A percentile compares a stretch with the other conserved stretches of the same genome.
Conservation (phyloP, 1,140 invertebrate species). For the Papilio helenus region DNA sequence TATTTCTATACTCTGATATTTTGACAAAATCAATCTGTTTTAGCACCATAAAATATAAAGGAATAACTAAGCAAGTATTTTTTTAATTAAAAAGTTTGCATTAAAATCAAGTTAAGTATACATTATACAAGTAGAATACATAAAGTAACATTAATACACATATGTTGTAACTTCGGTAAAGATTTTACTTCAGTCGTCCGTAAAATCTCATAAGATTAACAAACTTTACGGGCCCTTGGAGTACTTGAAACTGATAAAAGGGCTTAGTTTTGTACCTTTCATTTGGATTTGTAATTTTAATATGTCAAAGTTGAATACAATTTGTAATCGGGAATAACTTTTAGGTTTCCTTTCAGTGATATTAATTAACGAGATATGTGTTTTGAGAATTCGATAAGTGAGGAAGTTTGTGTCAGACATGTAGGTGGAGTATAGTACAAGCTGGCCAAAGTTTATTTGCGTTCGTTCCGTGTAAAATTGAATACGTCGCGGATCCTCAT, state of each 20-base stretch:
- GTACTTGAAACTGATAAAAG: conserved; percentile 61
- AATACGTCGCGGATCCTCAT: conserved; percentile 80
- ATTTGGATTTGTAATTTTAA: conserved; percentile 53
- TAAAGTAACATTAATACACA: not conserved
- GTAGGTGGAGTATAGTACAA: conserved; percentile 35
- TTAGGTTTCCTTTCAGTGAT: conserved; percentile 76
- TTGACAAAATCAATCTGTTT: not conserved
- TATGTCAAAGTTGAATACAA: conserved; percentile 63
- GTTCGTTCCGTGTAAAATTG: conserved; percentile 80
- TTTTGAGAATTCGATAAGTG: conserved; percentile 64
- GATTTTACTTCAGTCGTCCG: conserved; percentile 64
- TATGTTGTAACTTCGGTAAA: conserved; percentile 43
- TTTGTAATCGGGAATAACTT: conserved; percentile 72
- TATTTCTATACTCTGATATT: not conserved
- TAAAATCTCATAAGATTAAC: conserved; percentile 62
- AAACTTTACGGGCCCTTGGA: conserved; percentile 59
- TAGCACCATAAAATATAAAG: not conserved
- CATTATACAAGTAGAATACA: not conserved
- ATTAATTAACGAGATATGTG: conserved; percentile 76
- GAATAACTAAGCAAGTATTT: no score
- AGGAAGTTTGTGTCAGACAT: conserved; percentile 62
- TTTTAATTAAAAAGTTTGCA: no score
- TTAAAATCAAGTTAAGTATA: not conserved
- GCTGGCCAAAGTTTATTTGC: conserved; percentile 77
- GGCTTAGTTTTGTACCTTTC: conserved; percentile 60